Conservation (phyloP, 2,113 vertebrate species). For the Microcebus tavaratra region DNA sequence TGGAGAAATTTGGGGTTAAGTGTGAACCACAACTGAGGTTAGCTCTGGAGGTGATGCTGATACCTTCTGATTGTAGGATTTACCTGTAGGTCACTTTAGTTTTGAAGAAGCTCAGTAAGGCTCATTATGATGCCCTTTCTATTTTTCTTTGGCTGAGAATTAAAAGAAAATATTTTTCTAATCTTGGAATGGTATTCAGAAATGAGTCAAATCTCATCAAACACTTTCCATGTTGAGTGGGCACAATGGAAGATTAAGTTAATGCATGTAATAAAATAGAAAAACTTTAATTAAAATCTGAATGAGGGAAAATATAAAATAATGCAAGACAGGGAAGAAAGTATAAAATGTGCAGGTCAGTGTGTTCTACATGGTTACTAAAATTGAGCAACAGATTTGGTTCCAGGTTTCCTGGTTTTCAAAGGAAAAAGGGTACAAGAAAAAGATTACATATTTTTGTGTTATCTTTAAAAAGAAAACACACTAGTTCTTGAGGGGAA, state of each 20-base stretch:
- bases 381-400: background rate
- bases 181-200: background rate
- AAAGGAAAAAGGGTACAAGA: background rate
- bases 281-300: background rate
- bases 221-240: background rate
- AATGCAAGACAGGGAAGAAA: background rate
- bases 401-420: slow-evolving; percentile 2
- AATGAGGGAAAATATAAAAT: background rate
- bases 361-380: background rate
- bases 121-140: background rate
- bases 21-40: background rate
- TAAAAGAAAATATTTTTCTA: background rate
- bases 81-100: background rate
- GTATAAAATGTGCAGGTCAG: background rate
- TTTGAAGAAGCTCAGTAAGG: background rate
- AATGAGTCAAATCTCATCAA: background rate
- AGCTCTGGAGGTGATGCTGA: background rate
- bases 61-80: background rate
- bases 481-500: background rate
- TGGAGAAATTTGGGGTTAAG: background rate
- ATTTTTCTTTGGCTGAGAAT: background rate
- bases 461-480: background rate
- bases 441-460: background rate
- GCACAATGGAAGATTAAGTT: background rate
- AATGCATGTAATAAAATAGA: background rate